Evolutionary conservation across 2,888 invertebrate genomes (phyloP).

Genomic region (Altica lythri): DNA sequence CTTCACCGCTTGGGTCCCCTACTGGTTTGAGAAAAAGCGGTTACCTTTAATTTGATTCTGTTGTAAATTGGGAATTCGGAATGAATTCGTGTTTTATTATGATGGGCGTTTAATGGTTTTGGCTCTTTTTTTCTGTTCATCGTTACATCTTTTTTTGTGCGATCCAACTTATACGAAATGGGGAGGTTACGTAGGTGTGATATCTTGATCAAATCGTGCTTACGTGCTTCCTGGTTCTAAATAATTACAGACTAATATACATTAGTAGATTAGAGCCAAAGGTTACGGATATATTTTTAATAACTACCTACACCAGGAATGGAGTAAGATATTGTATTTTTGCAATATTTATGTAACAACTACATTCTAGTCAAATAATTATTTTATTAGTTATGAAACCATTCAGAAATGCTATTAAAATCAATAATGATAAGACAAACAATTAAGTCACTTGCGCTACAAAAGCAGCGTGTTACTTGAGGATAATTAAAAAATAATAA

Average conservation of each 20-base stretch:
- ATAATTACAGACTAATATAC: constrained; percentile 2
- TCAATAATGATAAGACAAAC: too few relatives aligned
- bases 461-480: too few relatives aligned
- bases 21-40: constrained; percentile 32
- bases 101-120: constrained; percentile 30
- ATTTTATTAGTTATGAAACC: too few relatives aligned
- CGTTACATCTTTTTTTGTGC: constrained; percentile 15
- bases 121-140: constrained; percentile 15
- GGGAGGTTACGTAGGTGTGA: constrained; percentile 17
- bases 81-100: constrained; percentile 31
- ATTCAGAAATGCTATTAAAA: too few relatives aligned
- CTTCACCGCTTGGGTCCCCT: constrained; percentile 22
- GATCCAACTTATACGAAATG: background rate
- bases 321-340: too few relatives aligned
- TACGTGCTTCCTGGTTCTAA: constrained; percentile 8
- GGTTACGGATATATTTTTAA: too few relatives aligned
- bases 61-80: constrained; percentile 34
- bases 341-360: too few relatives aligned
- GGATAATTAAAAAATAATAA: too few relatives aligned
- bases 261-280: too few relatives aligned
- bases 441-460: too few relatives aligned
- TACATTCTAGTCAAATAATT: too few relatives aligned
- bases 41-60: constrained; percentile 32
- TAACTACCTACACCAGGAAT: too few relatives aligned
- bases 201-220: constrained; percentile 23